Evolutionary conservation across 2,888 invertebrate genomes (phyloP), one percentile per base, ranked within the genome.

Genomic region (Cephus runcator): DNA sequence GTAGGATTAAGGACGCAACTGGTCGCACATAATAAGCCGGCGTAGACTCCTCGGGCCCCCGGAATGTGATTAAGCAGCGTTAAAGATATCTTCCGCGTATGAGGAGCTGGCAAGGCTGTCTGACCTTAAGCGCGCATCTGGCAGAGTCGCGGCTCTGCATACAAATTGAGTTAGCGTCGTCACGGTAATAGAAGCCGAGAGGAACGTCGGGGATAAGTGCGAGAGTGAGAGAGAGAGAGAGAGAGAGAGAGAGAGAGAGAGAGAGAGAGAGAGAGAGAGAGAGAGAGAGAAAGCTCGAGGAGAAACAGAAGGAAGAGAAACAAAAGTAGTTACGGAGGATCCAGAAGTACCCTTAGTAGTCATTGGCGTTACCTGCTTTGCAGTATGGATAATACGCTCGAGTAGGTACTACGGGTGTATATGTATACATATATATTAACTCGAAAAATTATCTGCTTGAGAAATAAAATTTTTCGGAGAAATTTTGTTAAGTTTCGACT

Each of bases 121-220:
- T 86, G 88, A 88, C 88, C 88, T 87, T 87, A 88, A 87, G 85
- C 86, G 87, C 85, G 86, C 88, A 89, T 89, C 89, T 88, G 88
- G 87, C 85, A 81, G 85, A 85, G 85, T 87, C 85, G 88, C 87
- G 85, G 86, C 87, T 86, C 85, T 87, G 89, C 89, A 90, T 90
- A 90, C 90, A 89, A 90, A 90, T 89, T 89, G 86, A 89, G 89
- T 90, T 89, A 88, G 88, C 88, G 87, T 84, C 84, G 85, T 86
- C 86, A 85, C 84, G 86, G 87, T 89, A 88, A 88, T 88, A 85
- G 86, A 84, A 83, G 74, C 81, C 73, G 79, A 69, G 79, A 74
- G 40, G 75, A 33, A 30, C 71, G 36, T 71, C 56, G 23, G 4
- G 40, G 15, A 40, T 40, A 36, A 36, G 12, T 35, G 35, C 35